Evolutionary conservation across 2,797 vertebrate species (phyloP), one percentile per base, ranked within the genome.

Genomic region (Macroramphosus scolopax): DNA sequence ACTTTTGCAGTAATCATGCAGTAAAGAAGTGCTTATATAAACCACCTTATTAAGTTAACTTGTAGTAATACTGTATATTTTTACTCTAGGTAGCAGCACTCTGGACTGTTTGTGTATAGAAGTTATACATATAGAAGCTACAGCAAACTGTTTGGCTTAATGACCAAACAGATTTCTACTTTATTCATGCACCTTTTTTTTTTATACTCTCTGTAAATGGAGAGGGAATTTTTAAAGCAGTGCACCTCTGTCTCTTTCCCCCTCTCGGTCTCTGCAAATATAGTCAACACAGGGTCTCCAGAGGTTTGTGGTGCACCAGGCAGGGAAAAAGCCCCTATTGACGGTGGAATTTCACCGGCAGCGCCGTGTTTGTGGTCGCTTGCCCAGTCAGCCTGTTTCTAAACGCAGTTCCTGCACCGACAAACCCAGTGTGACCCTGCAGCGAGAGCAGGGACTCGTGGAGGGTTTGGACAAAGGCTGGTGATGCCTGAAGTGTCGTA

Each of bases 291-390:
- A 32, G 42, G 55, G 48, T 73, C 74, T 69, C 58, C 1, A 11
- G 66, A 73, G 63, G 59, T 12, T 39, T 83, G 81, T 48, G 75
- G 74, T 65, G 31, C 51, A 56, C 53, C 17, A 13, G 58, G 44
- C 17, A 55, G 66, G 67, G 73, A 84, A 83, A 85, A 86, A 84
- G 67, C 68, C 78, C 81, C 82, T 71, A 62, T 63, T 79, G 84
- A 84, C 51, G 34, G 55, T 63, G 77, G 72, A 75, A 61, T 78
- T 85, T 84, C 59, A 78, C 79, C 66, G 66, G 45, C 13, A 78
- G 52, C 51, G 29, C 56, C 62, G 75, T 63, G 74, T 73, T 68
- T 81, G 63, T 48, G 76, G 78, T 75, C 68, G 36, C 31, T 70
- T 4, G 8, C 41, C 62, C 67, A 58, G 51, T 57, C 51, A 55